Evolutionary conservation across 2,888 invertebrate genomes (phyloP).

Genomic region (Campopleginae sp.): DNA sequence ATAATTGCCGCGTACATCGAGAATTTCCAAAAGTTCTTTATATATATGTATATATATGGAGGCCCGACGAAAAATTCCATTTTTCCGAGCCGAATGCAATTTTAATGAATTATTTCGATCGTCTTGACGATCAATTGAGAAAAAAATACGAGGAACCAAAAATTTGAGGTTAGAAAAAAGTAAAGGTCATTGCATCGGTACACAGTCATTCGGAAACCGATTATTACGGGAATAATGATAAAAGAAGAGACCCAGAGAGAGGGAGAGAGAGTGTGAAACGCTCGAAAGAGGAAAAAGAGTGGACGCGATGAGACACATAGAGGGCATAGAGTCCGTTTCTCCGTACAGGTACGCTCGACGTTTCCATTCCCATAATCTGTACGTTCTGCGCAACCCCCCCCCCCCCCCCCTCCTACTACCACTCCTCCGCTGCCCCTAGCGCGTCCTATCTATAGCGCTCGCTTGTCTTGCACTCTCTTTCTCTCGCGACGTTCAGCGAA

Average conservation of each 20-base stretch:
- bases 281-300: background rate
- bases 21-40: background rate
- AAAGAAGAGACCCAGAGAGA: background rate
- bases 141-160: background rate
- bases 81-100: background rate
- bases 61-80: background rate
- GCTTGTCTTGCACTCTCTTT: slow-evolving; percentile 6
- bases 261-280: background rate
- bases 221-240: background rate
- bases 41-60: no score
- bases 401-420: background rate
- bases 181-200: background rate
- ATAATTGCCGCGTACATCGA: background rate
- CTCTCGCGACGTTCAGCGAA: slow-evolving; percentile 9
- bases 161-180: background rate
- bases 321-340: slow-evolving; percentile 12
- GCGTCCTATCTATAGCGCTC: slow-evolving; percentile 3
- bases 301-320: slow-evolving; percentile 2
- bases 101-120: background rate
- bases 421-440: background rate
- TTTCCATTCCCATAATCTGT: slow-evolving; percentile 60
- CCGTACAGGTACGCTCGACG: slow-evolving; percentile 33
- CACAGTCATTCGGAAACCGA: background rate
- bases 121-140: no score
- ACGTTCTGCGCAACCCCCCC: slow-evolving; percentile 44